Evolutionary conservation across 2,888 invertebrate genomes (phyloP).

Genomic region (Zhuqinia jingwanae): DNA sequence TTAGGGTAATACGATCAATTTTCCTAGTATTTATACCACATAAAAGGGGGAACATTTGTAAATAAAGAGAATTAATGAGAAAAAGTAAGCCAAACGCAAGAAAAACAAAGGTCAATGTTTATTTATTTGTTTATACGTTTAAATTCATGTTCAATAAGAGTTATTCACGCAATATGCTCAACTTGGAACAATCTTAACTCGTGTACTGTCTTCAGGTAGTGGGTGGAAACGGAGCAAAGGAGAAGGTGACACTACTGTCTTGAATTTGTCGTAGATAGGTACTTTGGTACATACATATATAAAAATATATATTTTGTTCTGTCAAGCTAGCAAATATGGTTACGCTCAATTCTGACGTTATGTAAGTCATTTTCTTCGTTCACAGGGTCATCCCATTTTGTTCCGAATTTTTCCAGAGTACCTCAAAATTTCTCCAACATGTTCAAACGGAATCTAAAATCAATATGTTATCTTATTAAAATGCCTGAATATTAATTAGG

Average conservation of each 20-base stretch:
- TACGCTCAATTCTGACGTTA: no score
- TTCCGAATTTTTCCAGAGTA: neutral
- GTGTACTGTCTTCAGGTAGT: neutral
- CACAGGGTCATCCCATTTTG: constrained; percentile 9
- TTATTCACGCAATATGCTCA: neutral
- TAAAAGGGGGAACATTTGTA: neutral
- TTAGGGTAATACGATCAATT: neutral
- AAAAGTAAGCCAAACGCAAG: neutral
- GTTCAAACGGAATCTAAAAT: neutral
- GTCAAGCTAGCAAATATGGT: neutral
- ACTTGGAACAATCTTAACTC: neutral
- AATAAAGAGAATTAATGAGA: neutral
- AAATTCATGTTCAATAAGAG: neutral
- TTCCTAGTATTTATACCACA: neutral
- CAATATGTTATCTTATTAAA: constrained; percentile 11
- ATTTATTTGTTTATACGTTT: neutral
- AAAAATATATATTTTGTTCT: no score
- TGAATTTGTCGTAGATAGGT: constrained; percentile 17
- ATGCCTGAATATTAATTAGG: constrained; percentile 22
- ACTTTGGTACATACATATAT: neutral
- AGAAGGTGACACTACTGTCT: neutral
- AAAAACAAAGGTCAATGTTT: constrained; percentile 6
- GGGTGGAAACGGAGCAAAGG: no score
- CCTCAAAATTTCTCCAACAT: neutral
- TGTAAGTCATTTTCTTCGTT: neutral